These are phyloP conservation scores for Anolis carolinensis DNA, from an alignment of 2,113 vertebrate species.

Conservation along the genomic window DNA sequence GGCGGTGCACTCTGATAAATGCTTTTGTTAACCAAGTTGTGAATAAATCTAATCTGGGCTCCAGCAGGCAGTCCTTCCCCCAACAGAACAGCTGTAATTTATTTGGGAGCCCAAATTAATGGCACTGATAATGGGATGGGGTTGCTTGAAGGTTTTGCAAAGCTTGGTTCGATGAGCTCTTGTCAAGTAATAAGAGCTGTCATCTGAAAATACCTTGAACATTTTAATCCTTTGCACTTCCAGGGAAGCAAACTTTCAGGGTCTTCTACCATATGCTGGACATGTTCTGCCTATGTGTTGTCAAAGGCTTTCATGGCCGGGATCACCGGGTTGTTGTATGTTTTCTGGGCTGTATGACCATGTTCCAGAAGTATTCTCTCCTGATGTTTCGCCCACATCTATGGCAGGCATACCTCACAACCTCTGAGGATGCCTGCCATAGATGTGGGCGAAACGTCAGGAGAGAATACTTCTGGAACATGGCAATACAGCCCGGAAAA, in stretches of 20 bases:
- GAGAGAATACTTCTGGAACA: too few relatives aligned
- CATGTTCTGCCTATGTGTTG: too few relatives aligned
- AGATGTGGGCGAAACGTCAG: too few relatives aligned
- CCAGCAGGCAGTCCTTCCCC: conserved; percentile 11
- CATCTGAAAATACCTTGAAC: neutral
- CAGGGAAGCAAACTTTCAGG: neutral
- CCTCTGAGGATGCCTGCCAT: too few relatives aligned
- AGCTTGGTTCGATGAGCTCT: conserved; percentile 1
- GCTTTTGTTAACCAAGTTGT: conserved; percentile 44
- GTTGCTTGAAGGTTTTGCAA: conserved; percentile 27
- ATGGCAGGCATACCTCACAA: too few relatives aligned
- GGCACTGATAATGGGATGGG: conserved; percentile 10
- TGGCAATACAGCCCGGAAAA: too few relatives aligned
- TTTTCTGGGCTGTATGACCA: too few relatives aligned
- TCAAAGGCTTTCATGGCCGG: too few relatives aligned
- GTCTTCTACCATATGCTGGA: neutral
- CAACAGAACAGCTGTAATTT: conserved; percentile 41
- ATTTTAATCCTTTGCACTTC: neutral
- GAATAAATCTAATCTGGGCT: conserved; percentile 48
- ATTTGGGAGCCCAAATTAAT: conserved; percentile 35
- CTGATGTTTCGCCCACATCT: too few relatives aligned
- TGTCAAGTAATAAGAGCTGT: neutral
- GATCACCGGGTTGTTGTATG: too few relatives aligned
- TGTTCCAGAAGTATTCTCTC: too few relatives aligned
- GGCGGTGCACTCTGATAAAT: conserved; percentile 46